Evolutionary conservation across 2,888 invertebrate species (phyloP).

Genomic region (Drosophila phalerata): DNA sequence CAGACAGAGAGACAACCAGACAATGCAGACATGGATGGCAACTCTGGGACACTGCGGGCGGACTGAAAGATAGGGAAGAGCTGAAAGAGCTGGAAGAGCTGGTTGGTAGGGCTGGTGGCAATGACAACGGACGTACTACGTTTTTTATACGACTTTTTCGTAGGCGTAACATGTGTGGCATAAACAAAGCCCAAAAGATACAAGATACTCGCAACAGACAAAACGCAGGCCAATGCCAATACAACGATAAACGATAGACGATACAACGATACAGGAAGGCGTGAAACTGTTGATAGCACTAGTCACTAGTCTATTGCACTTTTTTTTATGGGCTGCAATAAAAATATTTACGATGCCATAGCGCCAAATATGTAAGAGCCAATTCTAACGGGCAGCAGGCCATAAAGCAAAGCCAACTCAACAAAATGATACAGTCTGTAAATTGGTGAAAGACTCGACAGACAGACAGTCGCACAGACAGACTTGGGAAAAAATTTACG

Average conservation of each 20-base stretch:
- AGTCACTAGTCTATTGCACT: conserved; percentile 67
- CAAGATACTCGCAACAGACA: conserved; percentile 22
- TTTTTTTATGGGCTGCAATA: conserved; percentile 68
- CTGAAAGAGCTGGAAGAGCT: background rate
- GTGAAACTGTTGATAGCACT: conserved; percentile 75
- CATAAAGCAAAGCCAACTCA: conserved; percentile 26
- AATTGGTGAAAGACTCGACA: conserved; percentile 29
- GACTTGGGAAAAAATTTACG: conserved; percentile 24
- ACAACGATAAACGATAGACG: conserved; percentile 21
- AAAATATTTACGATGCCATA: conserved; percentile 75
- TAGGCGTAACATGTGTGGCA: conserved; percentile 81
- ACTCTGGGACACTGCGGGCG: conserved; percentile 15
- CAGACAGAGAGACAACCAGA: conserved; percentile 17
- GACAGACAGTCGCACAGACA: background rate
- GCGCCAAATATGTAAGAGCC: conserved; percentile 68
- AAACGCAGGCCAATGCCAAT: conserved; percentile 24
- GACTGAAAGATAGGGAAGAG: no score
- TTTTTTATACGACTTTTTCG: conserved; percentile 67
- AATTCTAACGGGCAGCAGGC: conserved; percentile 42
- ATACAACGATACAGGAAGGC: conserved; percentile 58
- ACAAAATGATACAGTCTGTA: conserved; percentile 24
- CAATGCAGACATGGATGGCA: conserved; percentile 36
- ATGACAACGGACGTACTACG: conserved; percentile 47
- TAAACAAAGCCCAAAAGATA: conserved; percentile 66
- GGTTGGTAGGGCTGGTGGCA: conserved; percentile 14